Base-by-base conservation (phyloP, 2,888 invertebrate genomes). In the Pollenia amentaria region DNA sequence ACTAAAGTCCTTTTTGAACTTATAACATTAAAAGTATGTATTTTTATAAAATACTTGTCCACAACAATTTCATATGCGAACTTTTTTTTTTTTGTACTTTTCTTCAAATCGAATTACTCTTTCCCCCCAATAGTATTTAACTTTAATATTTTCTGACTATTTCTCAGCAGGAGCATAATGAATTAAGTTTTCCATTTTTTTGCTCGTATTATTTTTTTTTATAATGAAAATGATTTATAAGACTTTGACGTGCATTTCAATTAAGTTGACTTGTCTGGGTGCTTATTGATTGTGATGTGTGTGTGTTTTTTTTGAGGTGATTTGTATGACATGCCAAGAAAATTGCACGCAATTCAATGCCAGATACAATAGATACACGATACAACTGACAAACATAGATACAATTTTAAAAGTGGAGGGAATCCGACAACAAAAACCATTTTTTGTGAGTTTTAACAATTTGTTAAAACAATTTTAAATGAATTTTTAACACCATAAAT, bases 171-270 rank as follows among this genome's bases (percentile, higher is more conserved):
- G 65, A 77, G 70, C n/a, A 77, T 38, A 77, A 69, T 75, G 10
- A 67, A 67, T 82, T 76, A 38, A 62, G 62, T 72, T 70, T 70
- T 72, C 38, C 11, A 51, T 6, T 78, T 14, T 70, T 51, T 46
- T 21, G 7, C 1, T 60, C 21, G 46, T 53, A 64, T 48, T n/a
- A 18, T 40, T 60, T 51, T 51, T 62, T 62, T 57, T 38, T 64
- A 72, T 64, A 83, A 70, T 76, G 18, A 79, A 60, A 77, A 81
- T 81, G 81, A 85, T 86, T 83, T 83, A 86, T 86, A 75, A 83
- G 60, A 76, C 48, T 75, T 86, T 83, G 83, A 83, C 83, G 83
- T 86, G 79, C 83, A 83, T 86, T 86, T 86, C 79, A 79, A 83
- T 86, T 86, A 83, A 76, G 62, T 60, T 80, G 75, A 51, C 62